phyloP scores from a whole-genome alignment of 2,113 vertebrate species.

The Girardinichthys multiradiatus region DNA sequence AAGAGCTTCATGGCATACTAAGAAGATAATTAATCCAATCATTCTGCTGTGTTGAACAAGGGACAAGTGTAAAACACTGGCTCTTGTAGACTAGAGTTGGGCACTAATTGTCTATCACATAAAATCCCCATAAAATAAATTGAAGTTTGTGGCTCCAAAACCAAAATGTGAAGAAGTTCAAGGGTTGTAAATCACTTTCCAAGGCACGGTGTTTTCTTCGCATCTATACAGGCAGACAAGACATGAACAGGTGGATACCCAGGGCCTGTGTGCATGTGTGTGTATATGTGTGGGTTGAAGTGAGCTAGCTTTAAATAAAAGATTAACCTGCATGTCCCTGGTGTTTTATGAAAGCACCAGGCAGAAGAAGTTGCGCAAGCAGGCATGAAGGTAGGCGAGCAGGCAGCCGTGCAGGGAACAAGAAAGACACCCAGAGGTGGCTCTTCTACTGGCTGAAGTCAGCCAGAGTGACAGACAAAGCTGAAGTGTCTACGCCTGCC shows the following conservation, averaged over 20 bases:
- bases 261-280: slow-evolving; percentile 33
- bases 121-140: too few relatives aligned
- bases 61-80: too few relatives aligned
- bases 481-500: slow-evolving; percentile 55
- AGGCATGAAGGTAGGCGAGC: slow-evolving; percentile 42
- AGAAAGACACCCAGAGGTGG: slow-evolving; percentile 73
- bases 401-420: slow-evolving; percentile 47
- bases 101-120: too few relatives aligned
- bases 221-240: slow-evolving; percentile 15
- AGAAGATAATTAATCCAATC: too few relatives aligned
- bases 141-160: not conserved
- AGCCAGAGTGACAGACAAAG: slow-evolving; percentile 68
- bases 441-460: slow-evolving; percentile 70
- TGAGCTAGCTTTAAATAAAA: slow-evolving; percentile 75
- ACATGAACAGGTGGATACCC: slow-evolving; percentile 45
- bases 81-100: too few relatives aligned
- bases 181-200: not conserved
- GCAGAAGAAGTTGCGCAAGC: slow-evolving; percentile 49
- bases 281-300: slow-evolving; percentile 55
- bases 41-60: too few relatives aligned
- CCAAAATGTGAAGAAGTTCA: not conserved
- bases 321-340: slow-evolving; percentile 71
- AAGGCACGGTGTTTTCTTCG: slow-evolving; percentile 28
- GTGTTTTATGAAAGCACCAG: slow-evolving; percentile 65
- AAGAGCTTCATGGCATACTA: too few relatives aligned